Evolutionary conservation across 2,888 invertebrate genomes (phyloP).

Genomic region (Notodonta dromedarius): DNA sequence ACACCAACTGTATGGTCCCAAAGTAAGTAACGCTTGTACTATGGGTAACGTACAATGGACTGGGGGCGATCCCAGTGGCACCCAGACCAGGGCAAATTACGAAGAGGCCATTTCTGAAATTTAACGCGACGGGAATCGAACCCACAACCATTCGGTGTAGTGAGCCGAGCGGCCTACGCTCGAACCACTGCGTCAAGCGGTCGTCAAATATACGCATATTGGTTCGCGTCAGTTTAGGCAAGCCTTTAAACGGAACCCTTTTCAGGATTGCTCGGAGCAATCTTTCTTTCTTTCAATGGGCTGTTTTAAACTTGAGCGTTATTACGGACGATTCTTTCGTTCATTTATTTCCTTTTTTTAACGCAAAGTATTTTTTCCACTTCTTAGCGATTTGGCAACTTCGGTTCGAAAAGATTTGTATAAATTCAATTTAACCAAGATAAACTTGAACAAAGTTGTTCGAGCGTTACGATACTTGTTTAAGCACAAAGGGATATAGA

Average conservation of each 20-base stretch:
- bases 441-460: conserved; percentile 9
- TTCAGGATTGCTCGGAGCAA: conserved; percentile 13
- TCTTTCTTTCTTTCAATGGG: conserved; percentile 17
- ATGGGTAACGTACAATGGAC: too few species aligned
- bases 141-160: too few species aligned
- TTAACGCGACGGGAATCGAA: too few species aligned
- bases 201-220: too few species aligned
- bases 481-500: conserved; percentile 2
- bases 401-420: conserved; percentile 10
- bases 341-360: conserved; percentile 12
- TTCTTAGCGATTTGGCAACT: conserved; percentile 1
- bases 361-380: conserved; percentile 4
- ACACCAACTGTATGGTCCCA: too few species aligned
- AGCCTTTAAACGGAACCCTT: conserved; percentile 14
- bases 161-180: too few species aligned
- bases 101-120: too few species aligned
- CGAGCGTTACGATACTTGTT: neutral
- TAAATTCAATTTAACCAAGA: conserved; percentile 3
- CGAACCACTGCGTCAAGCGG: too few species aligned
- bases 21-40: too few species aligned
- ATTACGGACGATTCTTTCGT: conserved; percentile 8
- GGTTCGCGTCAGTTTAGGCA: neutral
- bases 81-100: too few species aligned
- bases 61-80: too few species aligned
- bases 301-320: conserved; percentile 13